These are phyloP conservation scores for Drosophila miranda DNA, from an alignment of 1,140 invertebrate species.

Conservation along the genomic window DNA sequence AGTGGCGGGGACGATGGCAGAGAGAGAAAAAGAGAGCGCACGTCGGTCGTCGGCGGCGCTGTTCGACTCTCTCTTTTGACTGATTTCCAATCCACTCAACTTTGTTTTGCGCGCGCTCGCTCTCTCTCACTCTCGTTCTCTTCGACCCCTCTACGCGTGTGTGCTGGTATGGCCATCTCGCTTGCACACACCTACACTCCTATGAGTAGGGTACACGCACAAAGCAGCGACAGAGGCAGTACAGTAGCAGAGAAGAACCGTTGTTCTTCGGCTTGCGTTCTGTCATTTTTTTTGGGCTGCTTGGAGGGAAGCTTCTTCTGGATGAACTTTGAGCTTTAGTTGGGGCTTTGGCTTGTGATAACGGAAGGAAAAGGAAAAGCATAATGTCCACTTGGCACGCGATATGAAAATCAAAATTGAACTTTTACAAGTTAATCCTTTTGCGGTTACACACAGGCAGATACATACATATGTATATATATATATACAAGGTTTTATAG, in stretches of 20 bases:
- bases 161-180: constrained; percentile 45
- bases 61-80: constrained; percentile 22
- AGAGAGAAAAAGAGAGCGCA: constrained; percentile 1
- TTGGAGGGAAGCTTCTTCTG: background rate
- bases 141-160: background rate
- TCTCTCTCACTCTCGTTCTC: background rate
- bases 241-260: background rate
- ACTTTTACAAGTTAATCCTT: constrained; percentile 79
- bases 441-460: constrained; percentile 41
- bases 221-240: constrained; percentile 9
- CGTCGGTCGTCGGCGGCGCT: constrained; percentile 23
- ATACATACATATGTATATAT: background rate
- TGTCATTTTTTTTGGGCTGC: constrained; percentile 10
- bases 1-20: background rate
- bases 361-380: constrained; percentile 32
- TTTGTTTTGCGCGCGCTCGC: constrained; percentile 27
- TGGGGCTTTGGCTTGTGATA: constrained; percentile 28
- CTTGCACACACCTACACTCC: constrained; percentile 33
- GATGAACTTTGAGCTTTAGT: constrained; percentile 47
- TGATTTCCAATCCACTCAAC: constrained; percentile 53
- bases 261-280: background rate
- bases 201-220: constrained; percentile 15
- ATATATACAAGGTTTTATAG: no score
- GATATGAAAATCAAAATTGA: constrained; percentile 78
- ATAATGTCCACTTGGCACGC: constrained; percentile 68